Base-by-base conservation (phyloP, 2,888 invertebrate species). In the Sinotaia quadrata region DNA sequence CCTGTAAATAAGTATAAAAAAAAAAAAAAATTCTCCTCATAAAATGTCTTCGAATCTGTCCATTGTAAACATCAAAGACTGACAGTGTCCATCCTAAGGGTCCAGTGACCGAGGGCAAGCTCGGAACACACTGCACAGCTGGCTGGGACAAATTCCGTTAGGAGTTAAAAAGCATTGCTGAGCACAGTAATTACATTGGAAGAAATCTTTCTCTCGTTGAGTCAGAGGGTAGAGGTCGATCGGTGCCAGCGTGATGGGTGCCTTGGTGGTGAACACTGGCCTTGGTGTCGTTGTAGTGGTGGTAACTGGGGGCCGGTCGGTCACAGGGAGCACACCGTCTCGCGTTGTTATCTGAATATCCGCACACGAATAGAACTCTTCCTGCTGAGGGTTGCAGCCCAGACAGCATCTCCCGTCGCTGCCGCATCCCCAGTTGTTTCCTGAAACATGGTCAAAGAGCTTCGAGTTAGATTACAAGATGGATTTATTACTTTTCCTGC, bases 291-390 rank as follows among this genome's bases (percentile, higher is more conserved):
- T 41, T 59, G 59, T 34, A 31, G 65, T 18, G 31, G 58, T 8
- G 37, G 33, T n/a, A 33, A 69, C 56, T 12, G 61, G n/a, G 10
- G 47, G 15, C 31, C 27, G 2, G 31, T 47, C 15, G 24, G 66
- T 21, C 29, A 49, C 12, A 24, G 67, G 29, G 56, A 44, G 31
- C 29, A 44, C 47, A 12, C 18, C 36, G 47, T 33, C 51, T 36
- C 59, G 47, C 1, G 67, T 56, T 2, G 49, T 44, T 54, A 76
- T 72, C 12, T 44, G 44, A 36, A 77, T 44, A 54, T 77, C 77
- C 18, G 77, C 52, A 49, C 77, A 77, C 4, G 69, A 74, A 56
- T 67, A 73, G 68, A 76, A 77, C 24, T 75, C 65, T 37, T 77
- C 77, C 52, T 77, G 77, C 31, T 49, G 31, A 4, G 54, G 59